These are phyloP conservation scores for Drosophila fungiperda DNA, from an alignment of 2,888 invertebrate species.

Conservation along the genomic window DNA sequence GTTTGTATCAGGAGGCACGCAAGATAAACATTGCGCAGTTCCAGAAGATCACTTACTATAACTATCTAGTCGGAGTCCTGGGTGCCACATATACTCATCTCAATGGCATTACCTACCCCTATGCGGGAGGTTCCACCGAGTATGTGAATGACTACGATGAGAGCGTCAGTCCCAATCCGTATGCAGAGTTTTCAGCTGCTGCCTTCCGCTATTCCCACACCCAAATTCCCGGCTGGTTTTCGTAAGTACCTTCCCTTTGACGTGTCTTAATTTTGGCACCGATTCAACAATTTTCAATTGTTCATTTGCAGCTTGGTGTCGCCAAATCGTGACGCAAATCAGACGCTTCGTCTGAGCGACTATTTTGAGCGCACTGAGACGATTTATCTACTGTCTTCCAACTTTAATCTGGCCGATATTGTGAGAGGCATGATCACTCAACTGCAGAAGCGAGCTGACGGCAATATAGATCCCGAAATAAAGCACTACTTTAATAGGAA, in stretches of 20 bases:
- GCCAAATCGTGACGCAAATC: constrained; percentile 67
- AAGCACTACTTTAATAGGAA: constrained; percentile 80
- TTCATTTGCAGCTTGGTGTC: constrained; percentile 67
- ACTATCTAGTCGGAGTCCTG: constrained; percentile 85
- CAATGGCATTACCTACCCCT: constrained; percentile 70
- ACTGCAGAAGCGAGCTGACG: constrained; percentile 90
- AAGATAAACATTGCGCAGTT: constrained; percentile 85
- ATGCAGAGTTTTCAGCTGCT: constrained; percentile 87
- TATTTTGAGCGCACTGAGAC: constrained; percentile 69
- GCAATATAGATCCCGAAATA: constrained; percentile 87
- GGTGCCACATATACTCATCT: constrained; percentile 73
- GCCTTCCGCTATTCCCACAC: constrained; percentile 88
- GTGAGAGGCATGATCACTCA: constrained; percentile 90
- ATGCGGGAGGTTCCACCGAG: constrained; percentile 63
- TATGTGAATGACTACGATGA: constrained; percentile 86
- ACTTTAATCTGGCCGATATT: constrained; percentile 88
- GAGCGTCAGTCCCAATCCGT: constrained; percentile 86
- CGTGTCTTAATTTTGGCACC: background rate
- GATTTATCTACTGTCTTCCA: constrained; percentile 79
- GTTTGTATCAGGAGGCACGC: constrained; percentile 85
- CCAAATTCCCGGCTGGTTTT: constrained; percentile 85
- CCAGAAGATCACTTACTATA: constrained; percentile 86
- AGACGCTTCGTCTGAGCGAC: constrained; percentile 77
- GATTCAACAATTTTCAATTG: background rate
- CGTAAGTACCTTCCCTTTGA: constrained; percentile 78